phyloP scores from a whole-genome alignment of 2,888 invertebrate genomes.

The Myathropa florea region DNA sequence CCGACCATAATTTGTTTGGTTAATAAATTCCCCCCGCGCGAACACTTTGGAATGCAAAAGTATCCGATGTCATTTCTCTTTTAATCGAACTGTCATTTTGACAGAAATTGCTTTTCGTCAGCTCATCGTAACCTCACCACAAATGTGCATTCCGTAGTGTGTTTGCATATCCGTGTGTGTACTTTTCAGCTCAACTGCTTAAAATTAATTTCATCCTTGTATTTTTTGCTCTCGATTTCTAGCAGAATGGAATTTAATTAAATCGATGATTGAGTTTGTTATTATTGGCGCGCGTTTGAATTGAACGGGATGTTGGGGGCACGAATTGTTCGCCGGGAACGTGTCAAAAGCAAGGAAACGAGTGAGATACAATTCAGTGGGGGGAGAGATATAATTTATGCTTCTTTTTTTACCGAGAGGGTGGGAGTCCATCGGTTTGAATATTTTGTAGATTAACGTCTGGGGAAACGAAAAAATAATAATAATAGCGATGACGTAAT shows the following conservation, averaged over 20 bases:
- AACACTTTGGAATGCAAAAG: background rate
- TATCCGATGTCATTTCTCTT: background rate
- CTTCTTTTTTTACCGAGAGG: background rate
- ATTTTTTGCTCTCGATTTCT: slow-evolving; percentile 22
- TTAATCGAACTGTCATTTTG: slow-evolving; percentile 10
- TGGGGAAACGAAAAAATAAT: background rate
- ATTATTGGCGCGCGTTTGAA: slow-evolving; percentile 27
- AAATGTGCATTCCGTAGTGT: background rate
- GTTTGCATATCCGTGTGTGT: background rate
- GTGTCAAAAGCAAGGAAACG: background rate
- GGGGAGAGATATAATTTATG: background rate
- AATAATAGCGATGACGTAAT: background rate
- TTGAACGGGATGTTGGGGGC: background rate
- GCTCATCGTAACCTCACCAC: background rate
- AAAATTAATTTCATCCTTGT: slow-evolving; percentile 2
- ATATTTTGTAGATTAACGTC: background rate
- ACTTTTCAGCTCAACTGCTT: background rate
- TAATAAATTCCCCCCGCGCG: slow-evolving; percentile 19
- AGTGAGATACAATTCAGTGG: background rate
- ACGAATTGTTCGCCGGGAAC: background rate
- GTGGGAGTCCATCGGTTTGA: background rate
- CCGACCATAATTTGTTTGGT: slow-evolving; percentile 5
- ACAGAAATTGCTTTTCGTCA: background rate
- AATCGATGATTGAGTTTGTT: slow-evolving; percentile 46
- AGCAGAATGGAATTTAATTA: slow-evolving; percentile 60